phyloP scores from a whole-genome alignment of 2,888 invertebrate species.

The Helleia helle region DNA sequence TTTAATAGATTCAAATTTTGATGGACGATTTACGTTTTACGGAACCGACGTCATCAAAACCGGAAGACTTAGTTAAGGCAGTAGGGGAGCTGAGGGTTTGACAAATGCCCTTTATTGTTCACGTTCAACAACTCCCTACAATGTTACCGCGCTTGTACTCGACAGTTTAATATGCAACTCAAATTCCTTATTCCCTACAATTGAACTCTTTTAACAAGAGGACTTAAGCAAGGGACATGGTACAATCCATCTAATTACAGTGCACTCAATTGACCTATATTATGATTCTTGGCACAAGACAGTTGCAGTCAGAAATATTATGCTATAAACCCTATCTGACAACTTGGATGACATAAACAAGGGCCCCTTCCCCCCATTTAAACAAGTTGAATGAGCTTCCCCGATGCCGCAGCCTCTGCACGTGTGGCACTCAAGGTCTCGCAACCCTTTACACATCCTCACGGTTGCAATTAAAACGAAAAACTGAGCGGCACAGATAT shows the following conservation, averaged over 20 bases:
- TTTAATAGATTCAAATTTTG: too few relatives aligned
- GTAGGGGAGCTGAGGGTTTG: background rate
- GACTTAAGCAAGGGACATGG: too few relatives aligned
- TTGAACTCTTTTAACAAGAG: too few relatives aligned
- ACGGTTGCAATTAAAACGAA: conserved; percentile 71
- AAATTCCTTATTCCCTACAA: too few relatives aligned
- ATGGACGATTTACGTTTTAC: conserved; percentile 8
- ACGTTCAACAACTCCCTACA: background rate
- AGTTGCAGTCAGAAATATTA: conserved; percentile 23
- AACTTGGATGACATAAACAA: conserved; percentile 51
- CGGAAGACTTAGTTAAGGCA: background rate
- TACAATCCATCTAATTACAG: too few relatives aligned
- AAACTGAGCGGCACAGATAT: conserved; percentile 48
- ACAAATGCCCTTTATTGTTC: conserved; percentile 3
- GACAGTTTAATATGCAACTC: background rate
- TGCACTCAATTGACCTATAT: conserved; percentile 31
- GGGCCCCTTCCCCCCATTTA: conserved; percentile 49
- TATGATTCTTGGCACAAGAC: conserved; percentile 24
- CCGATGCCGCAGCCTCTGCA: conserved; percentile 45
- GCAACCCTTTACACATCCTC: conserved; percentile 68
- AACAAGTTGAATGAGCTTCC: conserved; percentile 60
- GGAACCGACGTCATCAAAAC: background rate
- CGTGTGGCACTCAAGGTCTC: conserved; percentile 70
- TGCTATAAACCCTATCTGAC: conserved; percentile 28
- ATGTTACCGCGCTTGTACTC: background rate